These are phyloP conservation scores for Anneissia japonica DNA, from an alignment of 35 echinoderm and acorn worm genomes.

Conservation along the genomic window DNA sequence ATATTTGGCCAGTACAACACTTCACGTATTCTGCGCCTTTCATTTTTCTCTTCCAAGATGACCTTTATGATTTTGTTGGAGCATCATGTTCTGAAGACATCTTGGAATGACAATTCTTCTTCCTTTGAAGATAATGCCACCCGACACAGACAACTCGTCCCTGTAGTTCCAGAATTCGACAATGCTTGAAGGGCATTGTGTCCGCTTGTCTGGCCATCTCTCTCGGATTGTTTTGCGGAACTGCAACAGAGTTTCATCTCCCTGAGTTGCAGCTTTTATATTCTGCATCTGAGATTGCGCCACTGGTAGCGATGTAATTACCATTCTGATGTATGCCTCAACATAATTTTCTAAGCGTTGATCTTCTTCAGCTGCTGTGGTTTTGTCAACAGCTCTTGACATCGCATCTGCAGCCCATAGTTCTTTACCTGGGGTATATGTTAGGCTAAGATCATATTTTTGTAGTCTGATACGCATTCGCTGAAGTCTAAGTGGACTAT, in stretches of 20 bases:
- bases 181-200: neutral
- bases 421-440: constrained; percentile 10
- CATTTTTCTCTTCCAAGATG: constrained; percentile 1
- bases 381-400: constrained; percentile 15
- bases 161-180: constrained; percentile 33
- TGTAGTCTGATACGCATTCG: constrained; percentile 9
- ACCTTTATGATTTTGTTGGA: constrained; percentile 12
- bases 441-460: constrained; percentile 12
- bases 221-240: constrained; percentile 1
- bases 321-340: constrained; percentile 40
- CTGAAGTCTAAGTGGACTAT: constrained; percentile 4
- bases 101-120: constrained; percentile 9
- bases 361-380: neutral
- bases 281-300: constrained; percentile 17
- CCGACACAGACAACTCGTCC: constrained; percentile 7
- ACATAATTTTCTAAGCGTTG: constrained; percentile 24
- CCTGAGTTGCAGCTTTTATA: constrained; percentile 15
- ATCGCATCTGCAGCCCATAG: constrained; percentile 4
- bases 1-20: neutral
- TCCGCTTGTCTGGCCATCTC: constrained; percentile 32
- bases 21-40: neutral
- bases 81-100: constrained; percentile 16
- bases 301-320: constrained; percentile 28
- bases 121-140: constrained; percentile 10
- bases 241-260: constrained; percentile 7